These are phyloP conservation scores for Drosophila punjabiensis DNA, from an alignment of 1,140 invertebrate species.

Conservation along the genomic window DNA sequence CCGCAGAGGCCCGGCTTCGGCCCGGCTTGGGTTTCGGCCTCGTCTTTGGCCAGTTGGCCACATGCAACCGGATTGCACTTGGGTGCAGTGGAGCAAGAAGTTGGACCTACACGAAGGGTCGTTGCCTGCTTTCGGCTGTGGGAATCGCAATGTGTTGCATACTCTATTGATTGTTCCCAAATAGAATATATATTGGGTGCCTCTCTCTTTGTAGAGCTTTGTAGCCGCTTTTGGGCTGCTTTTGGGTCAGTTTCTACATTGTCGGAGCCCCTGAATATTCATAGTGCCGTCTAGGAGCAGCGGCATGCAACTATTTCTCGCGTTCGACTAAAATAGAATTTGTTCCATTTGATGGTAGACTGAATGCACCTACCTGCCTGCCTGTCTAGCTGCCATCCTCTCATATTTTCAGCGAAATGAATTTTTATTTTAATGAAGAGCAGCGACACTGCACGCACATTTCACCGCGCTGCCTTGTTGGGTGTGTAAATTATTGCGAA, in stretches of 20 bases:
- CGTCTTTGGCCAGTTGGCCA: slow-evolving; percentile 29
- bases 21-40: slow-evolving; percentile 21
- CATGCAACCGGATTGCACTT: slow-evolving; percentile 33
- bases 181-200: slow-evolving; percentile 4
- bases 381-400: slow-evolving; percentile 11
- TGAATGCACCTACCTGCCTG: background rate
- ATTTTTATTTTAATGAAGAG: slow-evolving; percentile 45
- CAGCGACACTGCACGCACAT: slow-evolving; percentile 60
- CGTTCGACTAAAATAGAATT: slow-evolving; percentile 74
- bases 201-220: slow-evolving; percentile 3
- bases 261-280: slow-evolving; percentile 52
- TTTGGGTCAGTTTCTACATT: slow-evolving; percentile 40
- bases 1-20: slow-evolving; percentile 28
- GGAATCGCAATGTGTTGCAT: slow-evolving; percentile 22
- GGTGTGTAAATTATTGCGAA: slow-evolving; percentile 65
- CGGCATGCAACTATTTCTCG: slow-evolving; percentile 69
- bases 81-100: slow-evolving; percentile 63
- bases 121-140: slow-evolving; percentile 49
- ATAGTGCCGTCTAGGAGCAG: slow-evolving; percentile 44
- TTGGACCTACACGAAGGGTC: slow-evolving; percentile 56
- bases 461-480: slow-evolving; percentile 52
- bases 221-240: background rate
- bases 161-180: slow-evolving; percentile 38
- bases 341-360: slow-evolving; percentile 34
- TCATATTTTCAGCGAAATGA: slow-evolving; percentile 41